These are phyloP conservation scores for Siniperca knerii DNA, from an alignment of 2,113 vertebrate species.

Conservation along the genomic window DNA sequence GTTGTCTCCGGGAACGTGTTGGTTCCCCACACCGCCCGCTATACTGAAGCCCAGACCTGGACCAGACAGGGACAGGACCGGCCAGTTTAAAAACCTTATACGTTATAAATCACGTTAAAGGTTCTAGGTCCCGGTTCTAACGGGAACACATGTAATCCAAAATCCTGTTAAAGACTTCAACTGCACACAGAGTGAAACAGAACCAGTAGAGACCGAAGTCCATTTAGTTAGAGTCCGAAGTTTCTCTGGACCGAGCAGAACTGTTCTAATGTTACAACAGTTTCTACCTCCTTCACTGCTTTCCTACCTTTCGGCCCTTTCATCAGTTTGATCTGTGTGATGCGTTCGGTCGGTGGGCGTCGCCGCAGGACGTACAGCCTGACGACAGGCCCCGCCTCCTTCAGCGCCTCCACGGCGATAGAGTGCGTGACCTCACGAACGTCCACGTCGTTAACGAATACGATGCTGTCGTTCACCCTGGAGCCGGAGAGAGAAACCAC, in stretches of 20 bases:
- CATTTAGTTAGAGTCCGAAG: no score
- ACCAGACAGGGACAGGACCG: slow-evolving; percentile 5
- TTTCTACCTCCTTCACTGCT: not conserved
- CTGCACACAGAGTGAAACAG: no score
- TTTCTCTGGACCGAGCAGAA: no score
- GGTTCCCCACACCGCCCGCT: slow-evolving; percentile 90
- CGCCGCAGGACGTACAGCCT: slow-evolving; percentile 90
- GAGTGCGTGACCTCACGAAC: slow-evolving; percentile 93
- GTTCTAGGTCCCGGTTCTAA: no score
- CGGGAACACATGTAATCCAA: no score
- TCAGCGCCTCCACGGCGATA: slow-evolving; percentile 90
- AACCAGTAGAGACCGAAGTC: no score
- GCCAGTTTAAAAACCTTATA: not conserved
- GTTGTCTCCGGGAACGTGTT: slow-evolving; percentile 91
- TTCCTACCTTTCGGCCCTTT: slow-evolving; percentile 91
- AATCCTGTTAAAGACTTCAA: no score
- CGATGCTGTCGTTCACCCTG: slow-evolving; percentile 92
- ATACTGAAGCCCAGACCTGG: slow-evolving; percentile 92
- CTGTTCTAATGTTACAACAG: no score
- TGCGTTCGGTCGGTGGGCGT: slow-evolving; percentile 85
- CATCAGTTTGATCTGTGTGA: slow-evolving; percentile 91
- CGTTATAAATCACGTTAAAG: no score
- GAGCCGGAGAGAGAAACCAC: not conserved
- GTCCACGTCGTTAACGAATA: slow-evolving; percentile 92
- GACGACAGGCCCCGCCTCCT: slow-evolving; percentile 93